Base-by-base conservation (phyloP, 2,113 vertebrate species). In the Piliocolobus tephrosceles region DNA sequence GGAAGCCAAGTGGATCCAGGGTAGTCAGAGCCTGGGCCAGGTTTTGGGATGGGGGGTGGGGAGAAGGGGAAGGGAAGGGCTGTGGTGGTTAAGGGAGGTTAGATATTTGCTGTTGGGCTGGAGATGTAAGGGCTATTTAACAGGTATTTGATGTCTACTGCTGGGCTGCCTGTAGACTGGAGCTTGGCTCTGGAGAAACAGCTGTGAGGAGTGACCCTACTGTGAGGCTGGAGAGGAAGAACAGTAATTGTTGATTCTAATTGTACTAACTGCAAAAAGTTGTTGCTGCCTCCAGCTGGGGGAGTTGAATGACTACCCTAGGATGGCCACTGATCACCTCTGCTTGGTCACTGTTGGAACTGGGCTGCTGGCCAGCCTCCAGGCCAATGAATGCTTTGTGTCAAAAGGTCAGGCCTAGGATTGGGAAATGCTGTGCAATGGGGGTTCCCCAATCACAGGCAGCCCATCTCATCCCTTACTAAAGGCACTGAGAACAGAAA, bases 191-290 rank as follows among this genome's bases (percentile, higher is more conserved):
- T 79, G 90, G 70, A 68, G 38, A 93, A 61, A 14, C n/a, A 32
- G 47, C 38, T 23, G 5, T 61, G 90, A 75, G 22, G 76, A n/a
- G 40, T 70, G 68, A 76, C 40, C n/a, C 43, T 57, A 35, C 13
- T 0, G 0, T 13, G 16, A 5, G 18, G 13, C 6, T 5, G 1
- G n/a, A 78, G 43, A 58, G 43, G 32, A 87, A 58, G 32, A 45
- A 52, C 10, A 16, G 52, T 30, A 14, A 13, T 43, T 57, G n/a
- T 6, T 25, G 43, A 25, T 12, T 20, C 35, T 61, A 43, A 11
- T 3, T 72, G 79, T 35, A 35, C n/a, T 25, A 20, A 75, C 7
- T 6, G 14, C 61, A 32, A 22, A 32, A 70, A 10, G 4, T 35
- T 23, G 92, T 14, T 82, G 76, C 76, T 43, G 40, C 70, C 40